phyloP scores from a whole-genome alignment of 2,888 invertebrate species.

The Carterocephalus palaemon region DNA sequence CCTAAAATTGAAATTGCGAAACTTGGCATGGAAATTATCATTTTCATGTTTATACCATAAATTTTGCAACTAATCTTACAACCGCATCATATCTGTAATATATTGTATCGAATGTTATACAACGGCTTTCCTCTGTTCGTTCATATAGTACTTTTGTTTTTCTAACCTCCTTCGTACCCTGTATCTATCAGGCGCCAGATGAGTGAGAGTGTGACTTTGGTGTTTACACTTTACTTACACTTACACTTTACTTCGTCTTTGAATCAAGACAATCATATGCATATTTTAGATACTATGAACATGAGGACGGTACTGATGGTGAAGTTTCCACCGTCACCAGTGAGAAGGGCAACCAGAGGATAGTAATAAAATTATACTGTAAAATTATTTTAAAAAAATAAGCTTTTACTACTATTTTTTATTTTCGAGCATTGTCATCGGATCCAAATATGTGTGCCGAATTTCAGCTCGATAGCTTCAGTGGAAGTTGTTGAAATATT shows the following conservation, averaged over 20 bases:
- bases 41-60: constrained; percentile 5
- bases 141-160: constrained; percentile 48
- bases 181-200: constrained; percentile 59
- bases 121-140: constrained; percentile 7
- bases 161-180: constrained; percentile 69
- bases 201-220: constrained; percentile 66
- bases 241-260: constrained; percentile 62
- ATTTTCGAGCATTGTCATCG: too few relatives aligned
- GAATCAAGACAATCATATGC: constrained; percentile 52
- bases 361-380: too few relatives aligned
- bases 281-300: too few relatives aligned
- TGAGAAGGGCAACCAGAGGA: too few relatives aligned
- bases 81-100: constrained; percentile 1
- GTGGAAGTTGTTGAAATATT: too few relatives aligned
- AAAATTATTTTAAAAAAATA: too few relatives aligned
- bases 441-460: too few relatives aligned
- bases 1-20: constrained; percentile 6
- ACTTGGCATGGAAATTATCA: constrained; percentile 1
- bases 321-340: too few relatives aligned
- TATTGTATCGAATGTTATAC: not conserved
- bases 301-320: too few relatives aligned
- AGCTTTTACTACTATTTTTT: too few relatives aligned
- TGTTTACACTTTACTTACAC: constrained; percentile 51
- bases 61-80: too few relatives aligned
- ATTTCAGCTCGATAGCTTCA: too few relatives aligned